Evolutionary conservation across 2,113 vertebrate genomes (phyloP).

Genomic region (Myanophis thanlyinensis): DNA sequence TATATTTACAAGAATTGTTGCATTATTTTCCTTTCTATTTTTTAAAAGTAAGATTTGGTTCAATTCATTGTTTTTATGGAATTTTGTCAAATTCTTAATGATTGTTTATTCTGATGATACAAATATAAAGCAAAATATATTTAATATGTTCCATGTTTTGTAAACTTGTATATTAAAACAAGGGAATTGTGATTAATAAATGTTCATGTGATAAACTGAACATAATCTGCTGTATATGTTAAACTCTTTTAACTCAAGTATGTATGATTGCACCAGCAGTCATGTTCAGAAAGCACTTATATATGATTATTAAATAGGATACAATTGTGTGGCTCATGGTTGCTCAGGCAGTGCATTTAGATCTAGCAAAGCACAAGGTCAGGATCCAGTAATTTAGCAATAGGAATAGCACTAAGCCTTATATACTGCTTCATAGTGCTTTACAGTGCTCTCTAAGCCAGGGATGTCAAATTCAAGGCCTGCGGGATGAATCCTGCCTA

Average conservation of each 20-base stretch:
- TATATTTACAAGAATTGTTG: neutral
- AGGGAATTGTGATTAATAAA: neutral
- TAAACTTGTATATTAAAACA: neutral
- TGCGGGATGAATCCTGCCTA: too few species aligned
- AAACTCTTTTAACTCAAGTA: neutral
- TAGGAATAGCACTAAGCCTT: neutral
- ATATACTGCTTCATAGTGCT: too few species aligned
- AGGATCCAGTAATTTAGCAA: neutral
- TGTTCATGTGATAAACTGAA: neutral
- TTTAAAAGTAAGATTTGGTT: neutral
- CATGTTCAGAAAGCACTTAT: neutral
- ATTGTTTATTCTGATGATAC: neutral
- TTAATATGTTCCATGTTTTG: neutral
- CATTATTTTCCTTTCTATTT: neutral
- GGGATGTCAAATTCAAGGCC: too few species aligned
- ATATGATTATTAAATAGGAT: neutral
- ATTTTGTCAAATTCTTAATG: neutral
- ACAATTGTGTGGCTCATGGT: neutral
- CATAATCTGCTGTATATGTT: neutral
- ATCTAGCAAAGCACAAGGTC: neutral
- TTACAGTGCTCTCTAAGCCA: too few species aligned
- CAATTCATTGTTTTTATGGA: neutral
- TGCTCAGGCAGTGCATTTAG: neutral
- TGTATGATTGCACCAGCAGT: neutral
- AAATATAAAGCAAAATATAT: neutral